Evolutionary conservation across 2,888 invertebrate species (phyloP).

Genomic region (Melieria omissa): DNA sequence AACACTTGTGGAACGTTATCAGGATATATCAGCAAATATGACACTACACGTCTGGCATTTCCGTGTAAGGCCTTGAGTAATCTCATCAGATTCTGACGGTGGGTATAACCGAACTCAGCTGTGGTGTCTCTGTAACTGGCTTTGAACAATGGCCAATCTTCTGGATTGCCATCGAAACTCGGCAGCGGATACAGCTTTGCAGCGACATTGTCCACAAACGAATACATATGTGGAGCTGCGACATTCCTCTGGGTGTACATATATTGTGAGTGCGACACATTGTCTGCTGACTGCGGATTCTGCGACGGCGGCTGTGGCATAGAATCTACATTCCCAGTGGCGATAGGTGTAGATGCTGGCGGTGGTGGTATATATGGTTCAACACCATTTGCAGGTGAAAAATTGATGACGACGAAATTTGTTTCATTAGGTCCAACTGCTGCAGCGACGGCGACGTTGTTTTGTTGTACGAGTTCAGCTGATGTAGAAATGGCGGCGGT

Average conservation of each 20-base stretch:
- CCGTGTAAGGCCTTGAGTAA: not conserved
- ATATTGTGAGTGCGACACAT: no score
- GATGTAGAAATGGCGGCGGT: constrained; percentile 7
- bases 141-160: constrained; percentile 1
- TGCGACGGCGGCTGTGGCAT: no score
- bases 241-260: no score
- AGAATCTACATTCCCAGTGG: no score
- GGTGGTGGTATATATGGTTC: no score
- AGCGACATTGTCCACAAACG: constrained; percentile 14
- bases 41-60: constrained; percentile 12
- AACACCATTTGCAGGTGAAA: no score
- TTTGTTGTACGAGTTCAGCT: not conserved
- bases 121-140: constrained; percentile 6
- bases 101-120: not conserved
- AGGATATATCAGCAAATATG: constrained; percentile 19
- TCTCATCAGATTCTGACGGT: not conserved
- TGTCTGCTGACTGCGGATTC: no score
- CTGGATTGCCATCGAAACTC: constrained; percentile 10
- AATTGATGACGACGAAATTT: no score
- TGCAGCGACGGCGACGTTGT: no score
- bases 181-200: constrained; percentile 10
- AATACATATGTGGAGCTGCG: not conserved
- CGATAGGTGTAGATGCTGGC: no score
- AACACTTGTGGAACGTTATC: constrained; percentile 21
- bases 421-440: no score